Evolutionary conservation across 2,113 vertebrate genomes (phyloP), one percentile per base, ranked within the genome.

Genomic region (Chloroceryle aenea): DNA sequence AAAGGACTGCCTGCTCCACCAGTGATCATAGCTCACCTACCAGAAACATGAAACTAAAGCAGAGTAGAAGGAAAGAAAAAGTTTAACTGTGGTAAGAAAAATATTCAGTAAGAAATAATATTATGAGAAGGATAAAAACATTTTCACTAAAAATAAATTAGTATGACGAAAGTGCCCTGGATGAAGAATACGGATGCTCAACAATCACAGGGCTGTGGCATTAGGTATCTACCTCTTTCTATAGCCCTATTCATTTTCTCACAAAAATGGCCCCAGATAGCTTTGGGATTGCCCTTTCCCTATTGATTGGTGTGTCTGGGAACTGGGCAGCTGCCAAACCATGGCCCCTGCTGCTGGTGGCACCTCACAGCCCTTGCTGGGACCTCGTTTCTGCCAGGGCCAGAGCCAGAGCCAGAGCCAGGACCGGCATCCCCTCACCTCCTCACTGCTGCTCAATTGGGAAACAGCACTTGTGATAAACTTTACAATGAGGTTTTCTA

Each of bases 391-490:
- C 59, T 58, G 29, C 55, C 42, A 15, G 25, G 69, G n/a, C 32
- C 58, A 66, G 38, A 53, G n/a, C 32, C 58, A 66, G 38, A 53
- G n/a, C n/a, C n/a, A n/a, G n/a, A n/a, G 42, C 26, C n/a, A 47
- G 71, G 50, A 26, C 6, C 71, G 42, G 56, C 30, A 9, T 11
- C 42, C 42, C 18, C 42, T 22, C 50, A 20, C 19, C 43, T 53
- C 48, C 34, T n/a, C 20, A 3, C 40, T 23, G 66, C 56, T 52
- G 50, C 77, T 48, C 20, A 18, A 16, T 10, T 15, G 56, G 72
- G 11, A 25, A 58, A 22, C 0, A 2, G 10, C 50, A 11, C 25
- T 22, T 23, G 14, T 4, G 50, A 4, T 1, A 7, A 48, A 36
- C n/a, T 14, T 30, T 52, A 30, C 5, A 6, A 13, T 2, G 21